These are phyloP conservation scores for Zonotrichia leucophrys DNA, from an alignment of 2,113 vertebrate genomes.

Conservation along the genomic window DNA sequence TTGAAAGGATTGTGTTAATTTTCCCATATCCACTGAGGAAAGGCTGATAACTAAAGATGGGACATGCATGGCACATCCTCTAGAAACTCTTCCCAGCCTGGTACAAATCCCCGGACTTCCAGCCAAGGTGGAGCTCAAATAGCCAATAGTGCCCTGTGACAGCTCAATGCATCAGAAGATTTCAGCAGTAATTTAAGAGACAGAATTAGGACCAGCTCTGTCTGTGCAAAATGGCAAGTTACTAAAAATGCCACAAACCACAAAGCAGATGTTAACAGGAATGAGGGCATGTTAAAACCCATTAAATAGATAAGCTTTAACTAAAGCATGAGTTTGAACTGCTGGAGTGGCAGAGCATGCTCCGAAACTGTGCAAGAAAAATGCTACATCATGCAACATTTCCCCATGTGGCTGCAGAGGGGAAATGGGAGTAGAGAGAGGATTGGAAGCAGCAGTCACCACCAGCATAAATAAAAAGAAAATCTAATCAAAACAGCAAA, in stretches of 20 bases:
- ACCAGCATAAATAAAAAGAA: neutral
- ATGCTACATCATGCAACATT: slow-evolving; percentile 20
- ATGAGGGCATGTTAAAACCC: neutral
- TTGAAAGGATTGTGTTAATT: neutral
- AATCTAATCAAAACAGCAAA: neutral
- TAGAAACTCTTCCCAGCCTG: neutral
- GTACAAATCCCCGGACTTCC: neutral
- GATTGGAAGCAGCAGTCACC: neutral
- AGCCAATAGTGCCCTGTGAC: neutral
- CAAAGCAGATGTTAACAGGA: neutral
- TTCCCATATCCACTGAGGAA: neutral
- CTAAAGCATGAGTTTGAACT: neutral
- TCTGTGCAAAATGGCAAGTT: neutral
- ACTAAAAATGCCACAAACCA: neutral
- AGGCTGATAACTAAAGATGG: neutral
- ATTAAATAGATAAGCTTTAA: neutral
- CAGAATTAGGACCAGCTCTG: neutral
- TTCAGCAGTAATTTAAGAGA: neutral
- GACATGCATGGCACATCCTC: neutral
- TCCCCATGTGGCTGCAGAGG: neutral
- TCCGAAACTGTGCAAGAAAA: slow-evolving; percentile 1
- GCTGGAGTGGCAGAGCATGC: neutral
- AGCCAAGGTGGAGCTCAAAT: neutral
- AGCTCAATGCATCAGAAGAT: neutral
- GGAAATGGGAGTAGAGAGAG: neutral